phyloP scores from a whole-genome alignment of 2,797 vertebrate genomes.

The Danionella dracula region DNA sequence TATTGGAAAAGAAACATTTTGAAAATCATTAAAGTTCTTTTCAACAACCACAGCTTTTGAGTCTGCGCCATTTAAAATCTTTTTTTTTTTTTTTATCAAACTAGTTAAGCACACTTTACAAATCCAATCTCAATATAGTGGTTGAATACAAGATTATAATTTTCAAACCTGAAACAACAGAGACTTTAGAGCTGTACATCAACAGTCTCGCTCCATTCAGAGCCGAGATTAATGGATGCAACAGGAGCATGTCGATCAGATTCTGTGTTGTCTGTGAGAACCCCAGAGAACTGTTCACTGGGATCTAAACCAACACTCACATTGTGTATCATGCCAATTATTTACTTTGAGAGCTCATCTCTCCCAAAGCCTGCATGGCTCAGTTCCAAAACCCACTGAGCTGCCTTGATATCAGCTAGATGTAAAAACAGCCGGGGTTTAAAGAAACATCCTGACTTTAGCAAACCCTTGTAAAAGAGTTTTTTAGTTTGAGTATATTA shows the following conservation, averaged over 20 bases:
- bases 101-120: no score
- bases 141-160: no score
- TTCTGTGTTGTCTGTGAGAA: conserved; percentile 4
- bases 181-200: not conserved
- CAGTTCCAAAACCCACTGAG: not conserved
- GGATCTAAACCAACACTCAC: conserved; percentile 10
- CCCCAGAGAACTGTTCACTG: not conserved
- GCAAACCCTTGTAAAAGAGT: not conserved
- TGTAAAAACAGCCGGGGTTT: not conserved
- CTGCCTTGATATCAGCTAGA: not conserved
- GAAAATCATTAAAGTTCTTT: no score
- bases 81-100: no score
- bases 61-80: no score
- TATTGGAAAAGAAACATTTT: no score
- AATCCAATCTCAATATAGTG: no score
- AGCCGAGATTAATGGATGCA: not conserved
- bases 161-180: no score
- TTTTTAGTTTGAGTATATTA: not conserved
- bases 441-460: not conserved
- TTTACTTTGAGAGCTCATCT: conserved; percentile 2
- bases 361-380: not conserved
- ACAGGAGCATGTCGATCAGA: conserved; percentile 8
- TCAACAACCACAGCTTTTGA: no score
- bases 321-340: conserved; percentile 9
- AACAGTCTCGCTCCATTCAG: not conserved